phyloP scores from a whole-genome alignment of 37 sponge, comb jelly and placozoan genomes.

The Geodia barretti region DNA sequence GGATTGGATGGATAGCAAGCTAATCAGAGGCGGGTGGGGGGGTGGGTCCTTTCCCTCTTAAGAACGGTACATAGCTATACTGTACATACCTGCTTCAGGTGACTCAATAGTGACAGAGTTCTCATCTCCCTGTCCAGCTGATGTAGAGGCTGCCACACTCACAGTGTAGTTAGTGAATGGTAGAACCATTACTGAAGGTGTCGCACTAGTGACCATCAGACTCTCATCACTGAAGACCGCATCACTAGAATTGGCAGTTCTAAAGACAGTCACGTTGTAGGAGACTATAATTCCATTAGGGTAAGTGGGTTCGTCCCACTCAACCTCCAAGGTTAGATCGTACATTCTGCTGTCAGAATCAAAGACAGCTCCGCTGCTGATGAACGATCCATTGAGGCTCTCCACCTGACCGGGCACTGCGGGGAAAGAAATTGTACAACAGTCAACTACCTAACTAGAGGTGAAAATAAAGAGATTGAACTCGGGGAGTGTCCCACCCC shows the following conservation, averaged over 20 bases:
- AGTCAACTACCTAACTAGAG: background rate
- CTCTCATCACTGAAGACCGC: background rate
- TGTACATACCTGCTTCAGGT: constrained; percentile 36
- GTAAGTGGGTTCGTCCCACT: constrained; percentile 9
- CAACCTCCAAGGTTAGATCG: background rate
- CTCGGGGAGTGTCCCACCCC: background rate
- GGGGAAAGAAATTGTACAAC: background rate
- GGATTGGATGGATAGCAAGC: no score
- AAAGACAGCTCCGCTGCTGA: background rate
- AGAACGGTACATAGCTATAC: no score
- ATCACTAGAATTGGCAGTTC: background rate
- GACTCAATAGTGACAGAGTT: background rate
- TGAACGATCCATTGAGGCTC: background rate
- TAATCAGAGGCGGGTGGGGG: no score
- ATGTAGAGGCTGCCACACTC: constrained; percentile 14
- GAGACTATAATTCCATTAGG: constrained; percentile 15
- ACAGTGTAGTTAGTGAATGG: constrained; percentile 20
- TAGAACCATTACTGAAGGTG: background rate
- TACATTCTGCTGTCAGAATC: background rate
- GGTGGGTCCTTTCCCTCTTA: no score
- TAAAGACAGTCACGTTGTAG: background rate
- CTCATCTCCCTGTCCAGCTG: constrained; percentile 7
- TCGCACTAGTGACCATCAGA: background rate
- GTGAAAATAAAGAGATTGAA: background rate
- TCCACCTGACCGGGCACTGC: background rate